Conservation (phyloP, 2,113 vertebrate genomes). For the Nibea coibor region DNA sequence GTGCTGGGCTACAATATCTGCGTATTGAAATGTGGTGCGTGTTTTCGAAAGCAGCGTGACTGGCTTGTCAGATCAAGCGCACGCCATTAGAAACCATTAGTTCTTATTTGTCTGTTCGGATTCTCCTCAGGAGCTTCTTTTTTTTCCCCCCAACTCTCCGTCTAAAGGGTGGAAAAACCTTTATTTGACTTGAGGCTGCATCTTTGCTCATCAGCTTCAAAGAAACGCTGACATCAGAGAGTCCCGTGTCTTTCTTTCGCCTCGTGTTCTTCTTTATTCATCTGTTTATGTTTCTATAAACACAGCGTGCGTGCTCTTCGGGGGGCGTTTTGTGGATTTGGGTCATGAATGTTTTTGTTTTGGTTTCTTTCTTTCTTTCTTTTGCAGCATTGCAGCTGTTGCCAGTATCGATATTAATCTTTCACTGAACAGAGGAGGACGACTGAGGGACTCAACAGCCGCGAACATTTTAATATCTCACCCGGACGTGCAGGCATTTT, state of each 20-base stretch:
- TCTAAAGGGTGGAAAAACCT: conserved; percentile 18
- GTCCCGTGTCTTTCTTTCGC: not conserved
- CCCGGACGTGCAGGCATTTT: conserved; percentile 17
- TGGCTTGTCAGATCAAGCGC: conserved; percentile 23
- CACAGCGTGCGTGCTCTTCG: conserved; percentile 12
- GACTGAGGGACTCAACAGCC: conserved; percentile 24
- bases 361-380: not conserved
- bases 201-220: conserved; percentile 41
- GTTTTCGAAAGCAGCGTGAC: not conserved
- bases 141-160: not conserved
- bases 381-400: not conserved
- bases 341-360: conserved; percentile 8
- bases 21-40: too few species aligned
- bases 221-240: conserved; percentile 33
- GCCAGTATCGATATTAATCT: conserved; percentile 16
- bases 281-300: conserved; percentile 36
- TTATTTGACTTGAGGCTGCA: conserved; percentile 33
- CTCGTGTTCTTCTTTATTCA: conserved; percentile 26
- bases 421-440: not conserved
- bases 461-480: conserved; percentile 51
- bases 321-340: conserved; percentile 34
- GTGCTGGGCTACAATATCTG: too few species aligned
- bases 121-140: conserved; percentile 23
- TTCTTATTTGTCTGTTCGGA: conserved; percentile 38
- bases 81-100: conserved; percentile 51